phyloP scores from a whole-genome alignment of 2,888 invertebrate species.

The Melanostoma mellinum region DNA sequence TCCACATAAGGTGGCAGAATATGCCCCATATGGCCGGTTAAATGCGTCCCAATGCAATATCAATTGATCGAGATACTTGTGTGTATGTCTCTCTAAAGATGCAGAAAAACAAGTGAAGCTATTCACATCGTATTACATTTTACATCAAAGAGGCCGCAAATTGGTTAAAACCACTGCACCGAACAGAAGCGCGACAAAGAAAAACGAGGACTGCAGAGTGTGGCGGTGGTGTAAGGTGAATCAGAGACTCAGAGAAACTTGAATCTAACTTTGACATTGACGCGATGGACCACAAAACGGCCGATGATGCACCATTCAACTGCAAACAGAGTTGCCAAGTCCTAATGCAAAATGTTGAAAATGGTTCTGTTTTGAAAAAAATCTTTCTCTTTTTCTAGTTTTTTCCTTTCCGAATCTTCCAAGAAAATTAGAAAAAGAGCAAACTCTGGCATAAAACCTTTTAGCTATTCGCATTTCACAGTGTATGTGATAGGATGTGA shows the following conservation, averaged over 20 bases:
- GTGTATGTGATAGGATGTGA: too few species aligned
- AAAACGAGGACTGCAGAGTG: constrained; percentile 40
- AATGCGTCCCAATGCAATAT: constrained; percentile 33
- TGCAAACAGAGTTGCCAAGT: not conserved
- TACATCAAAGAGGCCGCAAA: constrained; percentile 67
- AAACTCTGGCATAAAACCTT: too few species aligned
- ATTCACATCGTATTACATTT: not conserved
- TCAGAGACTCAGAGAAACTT: constrained; percentile 41
- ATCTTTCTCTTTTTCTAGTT: too few species aligned
- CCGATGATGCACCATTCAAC: not conserved
- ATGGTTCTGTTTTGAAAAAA: too few species aligned
- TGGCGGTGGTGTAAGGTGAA: constrained; percentile 45
- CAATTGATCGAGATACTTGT: constrained; percentile 52
- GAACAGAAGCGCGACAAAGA: constrained; percentile 29
- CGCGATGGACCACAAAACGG: constrained; percentile 23
- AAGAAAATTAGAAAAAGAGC: too few species aligned
- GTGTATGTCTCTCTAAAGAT: not conserved
- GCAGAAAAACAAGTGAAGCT: constrained; percentile 2
- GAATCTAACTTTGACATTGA: constrained; percentile 61
- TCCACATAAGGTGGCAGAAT: constrained; percentile 64
- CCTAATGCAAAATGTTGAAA: too few species aligned
- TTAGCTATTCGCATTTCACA: too few species aligned
- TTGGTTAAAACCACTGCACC: constrained; percentile 39
- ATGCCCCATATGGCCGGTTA: constrained; percentile 44
- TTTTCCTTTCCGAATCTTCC: too few species aligned